Conservation (phyloP, 2,113 vertebrate species). For the Zosterops hypoxanthus region DNA sequence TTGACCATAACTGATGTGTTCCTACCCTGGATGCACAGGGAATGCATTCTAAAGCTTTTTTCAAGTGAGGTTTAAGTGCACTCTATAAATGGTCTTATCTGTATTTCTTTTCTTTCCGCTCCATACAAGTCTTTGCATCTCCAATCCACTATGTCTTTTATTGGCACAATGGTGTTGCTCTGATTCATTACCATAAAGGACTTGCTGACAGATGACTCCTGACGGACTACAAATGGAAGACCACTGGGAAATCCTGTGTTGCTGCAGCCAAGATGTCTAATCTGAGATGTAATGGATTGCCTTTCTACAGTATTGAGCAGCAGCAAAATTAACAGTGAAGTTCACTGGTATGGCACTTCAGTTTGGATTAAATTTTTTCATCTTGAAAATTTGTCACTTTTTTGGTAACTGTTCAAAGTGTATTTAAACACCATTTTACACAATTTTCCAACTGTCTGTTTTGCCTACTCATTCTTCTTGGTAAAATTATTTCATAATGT, state of each 20-base stretch:
- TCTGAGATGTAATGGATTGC: slow-evolving; percentile 27
- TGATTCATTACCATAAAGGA: slow-evolving; percentile 35
- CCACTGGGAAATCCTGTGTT: slow-evolving; percentile 42
- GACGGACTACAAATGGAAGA: slow-evolving; percentile 35
- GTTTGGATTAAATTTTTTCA: not conserved
- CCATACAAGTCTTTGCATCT: not conserved
- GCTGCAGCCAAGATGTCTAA: slow-evolving; percentile 36
- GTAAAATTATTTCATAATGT: not conserved
- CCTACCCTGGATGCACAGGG: not conserved
- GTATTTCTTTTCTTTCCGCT: not conserved
- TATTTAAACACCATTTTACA: not conserved
- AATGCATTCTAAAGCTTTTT: not conserved
- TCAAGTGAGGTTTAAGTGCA: not conserved
- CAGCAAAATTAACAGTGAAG: not conserved
- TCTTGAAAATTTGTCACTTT: not conserved
- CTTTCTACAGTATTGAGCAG: slow-evolving; percentile 2
- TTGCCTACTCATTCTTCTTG: not conserved
- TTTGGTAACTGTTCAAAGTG: not conserved
- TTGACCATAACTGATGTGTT: not conserved
- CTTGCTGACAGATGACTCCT: slow-evolving; percentile 52
- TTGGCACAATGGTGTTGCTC: not conserved
- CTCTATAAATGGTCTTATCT: not conserved
- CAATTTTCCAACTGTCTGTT: not conserved
- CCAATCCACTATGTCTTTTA: not conserved
- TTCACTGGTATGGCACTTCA: not conserved